Evolutionary conservation across 2,888 invertebrate species (phyloP).

Genomic region (Nesidiocoris tenuis): DNA sequence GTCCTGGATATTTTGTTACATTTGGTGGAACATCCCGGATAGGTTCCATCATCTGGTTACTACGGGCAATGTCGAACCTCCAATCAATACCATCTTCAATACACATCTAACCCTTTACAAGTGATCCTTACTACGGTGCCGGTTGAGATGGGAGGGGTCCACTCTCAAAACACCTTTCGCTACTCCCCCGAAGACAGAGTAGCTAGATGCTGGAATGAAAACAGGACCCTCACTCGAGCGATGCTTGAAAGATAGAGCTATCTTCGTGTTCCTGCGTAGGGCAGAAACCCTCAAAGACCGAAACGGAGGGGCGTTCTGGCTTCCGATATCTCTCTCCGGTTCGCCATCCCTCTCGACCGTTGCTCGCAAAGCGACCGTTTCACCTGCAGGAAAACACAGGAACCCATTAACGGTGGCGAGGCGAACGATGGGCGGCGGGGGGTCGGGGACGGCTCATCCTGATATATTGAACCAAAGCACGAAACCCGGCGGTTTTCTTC

Average conservation of each 20-base stretch:
- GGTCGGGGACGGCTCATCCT: neutral
- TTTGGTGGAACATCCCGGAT: no score
- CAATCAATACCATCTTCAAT: no score
- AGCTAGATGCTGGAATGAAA: neutral
- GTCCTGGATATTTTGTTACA: no score
- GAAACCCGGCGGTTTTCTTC: conserved; percentile 15
- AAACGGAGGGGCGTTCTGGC: neutral
- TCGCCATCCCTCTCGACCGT: no score
- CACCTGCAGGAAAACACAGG: neutral
- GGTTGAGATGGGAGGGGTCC: no score
- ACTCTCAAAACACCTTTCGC: neutral
- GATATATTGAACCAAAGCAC: conserved; percentile 16
- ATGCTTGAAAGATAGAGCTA: neutral
- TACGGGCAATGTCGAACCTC: no score
- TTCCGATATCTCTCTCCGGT: neutral
- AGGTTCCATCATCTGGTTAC: no score
- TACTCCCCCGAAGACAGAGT: no score
- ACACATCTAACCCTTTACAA: no score
- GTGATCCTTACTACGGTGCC: no score
- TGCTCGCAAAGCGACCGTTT: neutral
- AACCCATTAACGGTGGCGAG: neutral
- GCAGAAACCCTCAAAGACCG: neutral
- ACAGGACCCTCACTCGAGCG: neutral
- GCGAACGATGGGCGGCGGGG: neutral
- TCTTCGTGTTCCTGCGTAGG: neutral